Evolutionary conservation across 2,888 invertebrate species (phyloP).

Genomic region (Slavum lentiscoides): DNA sequence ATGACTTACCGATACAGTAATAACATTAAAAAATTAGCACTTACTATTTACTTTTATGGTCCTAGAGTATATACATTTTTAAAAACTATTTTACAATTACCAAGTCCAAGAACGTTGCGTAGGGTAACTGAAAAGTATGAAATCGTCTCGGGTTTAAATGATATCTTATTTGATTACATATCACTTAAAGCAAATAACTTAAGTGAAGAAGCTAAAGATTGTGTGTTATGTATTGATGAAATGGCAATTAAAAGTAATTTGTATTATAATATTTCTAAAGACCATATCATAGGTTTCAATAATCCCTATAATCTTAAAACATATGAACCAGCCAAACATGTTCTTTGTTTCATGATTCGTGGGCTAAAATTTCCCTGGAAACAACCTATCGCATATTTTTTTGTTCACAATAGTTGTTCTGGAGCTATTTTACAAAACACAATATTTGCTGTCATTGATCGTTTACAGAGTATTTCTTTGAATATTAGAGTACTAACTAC

Average conservation of each 20-base stretch:
- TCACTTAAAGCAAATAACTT: conserved; percentile 8
- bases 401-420: too few species aligned
- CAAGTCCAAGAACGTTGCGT: conserved; percentile 3
- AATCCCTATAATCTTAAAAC: too few species aligned
- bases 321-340: too few species aligned
- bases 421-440: too few species aligned
- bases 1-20: too few species aligned
- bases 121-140: conserved; percentile 35
- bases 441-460: too few species aligned
- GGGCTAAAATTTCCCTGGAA: too few species aligned
- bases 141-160: conserved; percentile 29
- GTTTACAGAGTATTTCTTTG: too few species aligned
- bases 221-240: too few species aligned
- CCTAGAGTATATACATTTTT: background rate
- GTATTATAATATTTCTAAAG: conserved; percentile 24
- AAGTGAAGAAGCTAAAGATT: conserved; percentile 19
- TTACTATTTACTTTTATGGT: conserved; percentile 31
- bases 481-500: too few species aligned
- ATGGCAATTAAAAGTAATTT: conserved; percentile 31
- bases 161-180: conserved; percentile 15
- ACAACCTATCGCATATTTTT: too few species aligned
- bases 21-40: conserved; percentile 19
- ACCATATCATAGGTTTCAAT: conserved; percentile 33
- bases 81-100: conserved; percentile 33
- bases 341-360: too few species aligned